Evolutionary conservation across 2,797 vertebrate genomes (phyloP), one percentile per base, ranked within the genome.

Genomic region (Benthosema pterotum): DNA sequence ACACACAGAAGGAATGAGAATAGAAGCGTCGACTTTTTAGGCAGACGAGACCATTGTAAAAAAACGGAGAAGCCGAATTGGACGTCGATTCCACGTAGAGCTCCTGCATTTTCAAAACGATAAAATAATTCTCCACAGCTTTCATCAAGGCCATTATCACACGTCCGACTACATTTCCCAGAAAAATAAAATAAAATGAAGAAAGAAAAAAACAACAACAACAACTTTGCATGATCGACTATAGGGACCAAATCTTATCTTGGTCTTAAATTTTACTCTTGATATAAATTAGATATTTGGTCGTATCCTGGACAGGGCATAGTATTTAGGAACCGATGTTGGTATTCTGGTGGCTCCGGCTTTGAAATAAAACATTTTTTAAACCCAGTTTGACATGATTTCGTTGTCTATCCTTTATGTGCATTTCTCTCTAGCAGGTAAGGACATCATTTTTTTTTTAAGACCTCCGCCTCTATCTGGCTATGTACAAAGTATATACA

Each of bases 401-500:
- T 13, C 1, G 6, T 48, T 2, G 6, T 48, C 22, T 61, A 57
- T 42, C 49, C 61, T 22, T 18, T 16, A 70, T 16, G 49, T 0
- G 18, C n/a, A 0, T 75, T 49, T 53, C 51, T 74, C 78, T 80
- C 69, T 68, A 68, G 69, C 65, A 52, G 46, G 28, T 69, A 70
- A 73, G 48, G 57, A 74, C 60, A 69, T 72, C 57, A 58, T 65
- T 42, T 65, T 67, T 48, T 48, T 61, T 67, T 63, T 11, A 59
- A 74, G 64, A 82, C 72, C 67, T 71, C 63, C 63, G 48, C 54
- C 67, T 76, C 58, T 74, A 72, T 72, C 65, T 54, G 67, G 50
- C 42, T 91, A 83, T 91, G 48, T 89, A 92, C 89, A 91, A 70
- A 11, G 5, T 88, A 86, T 89, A 72, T 88, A 89, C 85, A 91